phyloP scores from a whole-genome alignment of 2,113 vertebrate genomes.

The Ahaetulla prasina region DNA sequence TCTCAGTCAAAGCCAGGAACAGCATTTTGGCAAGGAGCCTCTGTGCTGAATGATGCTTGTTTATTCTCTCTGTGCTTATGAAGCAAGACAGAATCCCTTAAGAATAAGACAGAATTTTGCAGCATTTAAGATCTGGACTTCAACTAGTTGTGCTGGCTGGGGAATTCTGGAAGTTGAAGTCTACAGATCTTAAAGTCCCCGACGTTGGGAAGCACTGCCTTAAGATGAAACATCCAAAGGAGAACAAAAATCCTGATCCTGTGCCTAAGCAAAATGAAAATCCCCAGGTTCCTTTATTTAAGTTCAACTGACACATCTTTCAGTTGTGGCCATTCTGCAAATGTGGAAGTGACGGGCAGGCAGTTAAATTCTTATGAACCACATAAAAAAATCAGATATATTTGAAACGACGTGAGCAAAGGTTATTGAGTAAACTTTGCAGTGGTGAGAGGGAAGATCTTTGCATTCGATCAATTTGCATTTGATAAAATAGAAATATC shows the following conservation, averaged over 20 bases:
- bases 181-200: not conserved
- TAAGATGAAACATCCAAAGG: too few species aligned
- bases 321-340: not conserved
- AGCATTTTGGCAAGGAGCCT: not conserved
- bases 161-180: not conserved
- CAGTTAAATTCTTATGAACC: not conserved
- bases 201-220: not conserved
- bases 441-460: not conserved
- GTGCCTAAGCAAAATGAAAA: not conserved
- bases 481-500: not conserved
- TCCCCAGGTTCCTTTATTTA: not conserved
- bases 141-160: too few species aligned
- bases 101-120: not conserved
- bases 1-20: not conserved
- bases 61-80: not conserved
- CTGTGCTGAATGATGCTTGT: not conserved
- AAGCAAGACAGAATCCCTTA: not conserved
- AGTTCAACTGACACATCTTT: not conserved
- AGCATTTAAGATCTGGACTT: not conserved
- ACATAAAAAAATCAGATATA: not conserved
- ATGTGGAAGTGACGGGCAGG: not conserved
- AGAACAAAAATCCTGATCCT: not conserved
- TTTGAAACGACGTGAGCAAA: not conserved
- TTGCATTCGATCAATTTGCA: not conserved
- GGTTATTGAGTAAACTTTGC: not conserved